Evolutionary conservation across 2,888 invertebrate genomes (phyloP), one percentile per base, ranked within the genome.

Genomic region (Spicauda simplicius): DNA sequence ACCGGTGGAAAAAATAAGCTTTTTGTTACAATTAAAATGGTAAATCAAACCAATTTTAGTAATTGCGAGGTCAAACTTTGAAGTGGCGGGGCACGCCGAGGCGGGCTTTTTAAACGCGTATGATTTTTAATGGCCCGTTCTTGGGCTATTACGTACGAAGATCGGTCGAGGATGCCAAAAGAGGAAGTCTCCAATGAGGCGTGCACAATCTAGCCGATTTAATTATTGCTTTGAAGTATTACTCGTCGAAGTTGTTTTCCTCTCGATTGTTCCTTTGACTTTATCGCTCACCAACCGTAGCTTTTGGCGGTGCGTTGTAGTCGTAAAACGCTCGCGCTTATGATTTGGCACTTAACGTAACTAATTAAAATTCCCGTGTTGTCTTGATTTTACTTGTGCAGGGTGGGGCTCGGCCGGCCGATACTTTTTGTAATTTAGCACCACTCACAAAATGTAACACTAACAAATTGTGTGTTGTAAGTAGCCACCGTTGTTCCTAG

Each of bases 31-130:
- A 91, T 92, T 92, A 91, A 92, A 92, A 92, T 91, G 91, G 90
- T 91, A 92, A 91, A 92, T 93, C 92, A 91, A 92, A 93, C 91
- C 91, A 93, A 91, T 92, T 93, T 91, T 90, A 89, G 90, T 91
- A 91, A 92, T 91, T 92, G 91, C 90, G 89, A 86, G 90, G 88
- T 90, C 90, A 90, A 90, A 90, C 88, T 91, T 90, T 88, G 82
- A 83, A 91, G 87, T 85, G 85, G 78, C 77, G 82, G 84, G 82
- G 82, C 82, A 83, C 85, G 80, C 77, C 79, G 78, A 74, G 80
- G 78, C 79, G 80, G 79, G 78, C 79, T 82, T 85, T 87, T 87
- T 80, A 79, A 86, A 82, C 84, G 83, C 85, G 82, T 85, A 86
- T 76, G 83, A 85, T 84, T 87, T 86, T 87, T 87, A 87, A 86